These are phyloP conservation scores for Caerostris darwini DNA, from an alignment of 1,140 invertebrate species.

Conservation along the genomic window DNA sequence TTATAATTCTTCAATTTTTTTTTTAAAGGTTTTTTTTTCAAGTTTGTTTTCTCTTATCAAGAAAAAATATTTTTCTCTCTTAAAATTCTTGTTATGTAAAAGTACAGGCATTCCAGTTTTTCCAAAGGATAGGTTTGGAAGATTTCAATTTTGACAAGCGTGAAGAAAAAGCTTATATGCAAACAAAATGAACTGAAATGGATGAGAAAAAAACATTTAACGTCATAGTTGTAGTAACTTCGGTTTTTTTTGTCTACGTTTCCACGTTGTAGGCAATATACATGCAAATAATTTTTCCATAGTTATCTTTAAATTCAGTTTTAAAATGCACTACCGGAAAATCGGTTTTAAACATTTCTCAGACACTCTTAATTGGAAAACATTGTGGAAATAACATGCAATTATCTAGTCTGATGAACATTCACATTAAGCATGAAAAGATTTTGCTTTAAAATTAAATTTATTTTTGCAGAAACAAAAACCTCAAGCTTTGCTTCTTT, in stretches of 20 bases:
- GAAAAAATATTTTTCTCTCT: not conserved
- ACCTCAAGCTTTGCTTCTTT: no score
- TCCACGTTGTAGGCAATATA: not conserved
- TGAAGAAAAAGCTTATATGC: not conserved
- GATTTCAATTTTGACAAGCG: slow-evolving; percentile 12
- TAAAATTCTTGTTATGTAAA: not conserved
- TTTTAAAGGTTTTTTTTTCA: not conserved
- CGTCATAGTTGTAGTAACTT: not conserved
- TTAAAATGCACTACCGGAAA: not conserved
- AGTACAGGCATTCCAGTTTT: not conserved
- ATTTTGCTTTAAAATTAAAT: no score
- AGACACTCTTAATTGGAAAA: not conserved
- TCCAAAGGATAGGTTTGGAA: not conserved
- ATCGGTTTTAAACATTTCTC: not conserved
- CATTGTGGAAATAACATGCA: not conserved
- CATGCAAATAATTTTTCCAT: not conserved
- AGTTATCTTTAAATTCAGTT: not conserved
- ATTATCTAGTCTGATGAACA: not conserved
- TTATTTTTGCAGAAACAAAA: no score
- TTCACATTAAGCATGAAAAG: not conserved
- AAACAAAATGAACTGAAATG: not conserved
- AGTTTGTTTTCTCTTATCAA: slow-evolving; percentile 35
- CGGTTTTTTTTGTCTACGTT: no score
- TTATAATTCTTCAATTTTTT: not conserved
- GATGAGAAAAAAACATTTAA: not conserved